Conservation (phyloP, 2,888 invertebrate genomes). For the Strigamia maritima region DNA sequence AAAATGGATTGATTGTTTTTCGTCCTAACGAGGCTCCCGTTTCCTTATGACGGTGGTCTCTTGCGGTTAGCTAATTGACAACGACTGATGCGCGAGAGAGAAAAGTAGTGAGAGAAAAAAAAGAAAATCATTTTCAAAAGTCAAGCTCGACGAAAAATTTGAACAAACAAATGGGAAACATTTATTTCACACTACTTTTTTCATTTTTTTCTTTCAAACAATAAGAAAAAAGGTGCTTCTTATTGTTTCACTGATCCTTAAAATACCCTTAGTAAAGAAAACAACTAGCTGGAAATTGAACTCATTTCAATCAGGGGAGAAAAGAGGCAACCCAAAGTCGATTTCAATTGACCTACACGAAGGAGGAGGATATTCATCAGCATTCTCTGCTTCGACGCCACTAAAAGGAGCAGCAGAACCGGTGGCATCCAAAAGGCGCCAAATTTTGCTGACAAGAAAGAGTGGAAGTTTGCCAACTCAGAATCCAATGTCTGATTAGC, state of each 20-base stretch:
- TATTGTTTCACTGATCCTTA: conserved; percentile 1
- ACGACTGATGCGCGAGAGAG: conserved; percentile 10
- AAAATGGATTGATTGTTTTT: conserved; percentile 16
- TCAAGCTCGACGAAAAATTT: background rate
- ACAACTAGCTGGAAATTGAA: conserved; percentile 10
- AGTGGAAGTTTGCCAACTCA: conserved; percentile 35
- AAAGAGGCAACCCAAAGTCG: background rate
- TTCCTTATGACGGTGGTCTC: background rate
- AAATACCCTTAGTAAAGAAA: background rate
- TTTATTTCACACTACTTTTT: conserved; percentile 1
- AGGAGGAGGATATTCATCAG: conserved; percentile 29
- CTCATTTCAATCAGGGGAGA: conserved; percentile 1
- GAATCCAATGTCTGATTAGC: conserved; percentile 28
- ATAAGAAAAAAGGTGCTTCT: background rate
- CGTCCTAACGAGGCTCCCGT: background rate
- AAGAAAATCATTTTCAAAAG: conserved; percentile 1
- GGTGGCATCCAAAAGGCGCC: conserved; percentile 20
- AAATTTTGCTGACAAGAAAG: conserved; percentile 34
- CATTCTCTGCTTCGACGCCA: conserved; percentile 30
- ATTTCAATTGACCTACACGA: conserved; percentile 23
- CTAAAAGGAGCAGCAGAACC: conserved; percentile 22
- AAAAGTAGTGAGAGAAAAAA: background rate
- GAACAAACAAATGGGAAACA: conserved; percentile 9
- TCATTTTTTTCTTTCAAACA: background rate
- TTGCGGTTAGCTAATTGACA: conserved; percentile 19